Evolutionary conservation across 2,113 vertebrate genomes (phyloP).

Genomic region (Isurus oxyrinchus): DNA sequence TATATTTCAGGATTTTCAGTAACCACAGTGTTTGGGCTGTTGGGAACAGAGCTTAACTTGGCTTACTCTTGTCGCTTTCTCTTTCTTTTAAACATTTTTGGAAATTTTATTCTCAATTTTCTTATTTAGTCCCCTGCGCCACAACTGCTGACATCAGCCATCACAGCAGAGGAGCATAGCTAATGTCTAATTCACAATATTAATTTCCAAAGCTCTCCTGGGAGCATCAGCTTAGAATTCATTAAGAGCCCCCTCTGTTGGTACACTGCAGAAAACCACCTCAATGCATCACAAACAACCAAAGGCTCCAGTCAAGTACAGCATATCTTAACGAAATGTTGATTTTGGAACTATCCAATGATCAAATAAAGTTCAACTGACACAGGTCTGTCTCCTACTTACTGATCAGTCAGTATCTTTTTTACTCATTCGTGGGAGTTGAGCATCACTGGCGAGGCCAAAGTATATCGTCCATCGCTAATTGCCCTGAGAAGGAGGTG

Average conservation of each 20-base stretch:
- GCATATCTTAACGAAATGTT: background rate
- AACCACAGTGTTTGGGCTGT: too few relatives aligned
- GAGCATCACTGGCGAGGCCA: too few relatives aligned
- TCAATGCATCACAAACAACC: background rate
- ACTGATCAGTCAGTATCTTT: background rate
- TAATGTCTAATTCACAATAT: background rate
- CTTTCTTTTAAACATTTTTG: background rate
- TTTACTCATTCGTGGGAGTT: too few relatives aligned
- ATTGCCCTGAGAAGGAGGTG: too few relatives aligned
- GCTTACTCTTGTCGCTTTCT: background rate
- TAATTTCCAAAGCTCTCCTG: background rate
- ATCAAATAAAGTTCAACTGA: background rate
- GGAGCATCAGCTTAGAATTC: background rate
- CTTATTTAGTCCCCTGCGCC: background rate
- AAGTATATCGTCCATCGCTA: too few relatives aligned
- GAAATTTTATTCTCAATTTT: background rate
- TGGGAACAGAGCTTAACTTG: background rate
- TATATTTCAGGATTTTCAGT: background rate
- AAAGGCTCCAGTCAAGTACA: too few relatives aligned
- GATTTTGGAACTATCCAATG: background rate
- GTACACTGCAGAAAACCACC: background rate
- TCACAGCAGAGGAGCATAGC: background rate
- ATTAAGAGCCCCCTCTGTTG: background rate
- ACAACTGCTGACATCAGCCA: background rate
- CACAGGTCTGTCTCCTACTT: background rate